Evolutionary conservation across 2,888 invertebrate species (phyloP), one percentile per base, ranked within the genome.

Genomic region (Penaeus monodon): DNA sequence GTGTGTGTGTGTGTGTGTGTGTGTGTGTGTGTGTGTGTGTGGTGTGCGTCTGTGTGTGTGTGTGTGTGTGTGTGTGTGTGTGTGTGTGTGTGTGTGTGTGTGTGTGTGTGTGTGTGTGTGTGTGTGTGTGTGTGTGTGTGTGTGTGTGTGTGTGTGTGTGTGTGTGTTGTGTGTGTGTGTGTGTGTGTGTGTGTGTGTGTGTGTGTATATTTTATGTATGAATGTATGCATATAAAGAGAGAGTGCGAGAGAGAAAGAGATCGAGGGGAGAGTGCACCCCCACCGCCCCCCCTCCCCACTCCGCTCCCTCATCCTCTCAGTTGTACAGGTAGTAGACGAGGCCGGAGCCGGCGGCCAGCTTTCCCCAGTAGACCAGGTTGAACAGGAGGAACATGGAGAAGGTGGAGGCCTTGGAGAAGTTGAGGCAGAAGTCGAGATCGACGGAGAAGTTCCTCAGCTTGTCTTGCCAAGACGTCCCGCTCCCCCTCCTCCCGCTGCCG

Each of bases 351-450:
- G 49, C 82, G 20, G n/a, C 66, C n/a, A 81, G 66, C 33, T 17
- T 77, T 29, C 84, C 84, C 84, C 84, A 79, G 79, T 85, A 85
- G 29, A 44, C 49, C 20, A 78, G 7, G 27, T 79, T 78, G 85
- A 85, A 79, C 10, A 85, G n/a, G 14, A 79, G 65, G 70, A 70
- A 70, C 27, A 24, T 27, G 29, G 14, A 24, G 29, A 24, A n/a
- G 6, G n/a, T 70, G 22, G 29, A 29, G 70, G 22, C 29, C 29
- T 70, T 70, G 29, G 70, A 70, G 27, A 70, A 27, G 29, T 1
- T 20, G 10, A 84, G 57, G 38, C 33, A 74, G 63, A 79, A 57
- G 14, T 33, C 27, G n/a, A 70, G 29, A 2, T 70, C 57, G 57
- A 57, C 17, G 17, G 57, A 57, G 57, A 57, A 57, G 57, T 57